Percentiles rank a stretch among this genome's conserved stretches.
Conservation (phyloP, 2,888 invertebrate genomes). For the Drosophila limbata region DNA sequence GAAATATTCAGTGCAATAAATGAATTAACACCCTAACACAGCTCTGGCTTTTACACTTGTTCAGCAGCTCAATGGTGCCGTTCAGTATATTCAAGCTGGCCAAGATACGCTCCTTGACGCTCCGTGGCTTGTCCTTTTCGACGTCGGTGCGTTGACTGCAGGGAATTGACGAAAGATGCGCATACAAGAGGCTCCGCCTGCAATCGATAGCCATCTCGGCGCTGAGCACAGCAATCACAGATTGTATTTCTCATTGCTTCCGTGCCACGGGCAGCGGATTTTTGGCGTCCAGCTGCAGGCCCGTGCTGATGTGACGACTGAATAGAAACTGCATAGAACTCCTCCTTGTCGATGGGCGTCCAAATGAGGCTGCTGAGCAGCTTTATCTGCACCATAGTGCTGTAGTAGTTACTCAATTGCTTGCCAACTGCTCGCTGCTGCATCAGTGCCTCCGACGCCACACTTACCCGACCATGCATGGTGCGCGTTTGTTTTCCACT, state of each 20-base stretch:
- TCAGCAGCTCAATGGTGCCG: slow-evolving; percentile 91
- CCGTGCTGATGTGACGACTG: slow-evolving; percentile 93
- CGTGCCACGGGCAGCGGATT: slow-evolving; percentile 83
- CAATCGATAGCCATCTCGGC: slow-evolving; percentile 80
- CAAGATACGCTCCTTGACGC: slow-evolving; percentile 90
- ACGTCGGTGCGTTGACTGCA: slow-evolving; percentile 86
- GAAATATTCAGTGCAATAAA: slow-evolving; percentile 28
- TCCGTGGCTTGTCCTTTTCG: slow-evolving; percentile 86
- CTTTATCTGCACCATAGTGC: slow-evolving; percentile 92
- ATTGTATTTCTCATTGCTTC: slow-evolving; percentile 84
- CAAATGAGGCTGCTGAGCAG: slow-evolving; percentile 94
- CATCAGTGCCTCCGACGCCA: slow-evolving; percentile 56
- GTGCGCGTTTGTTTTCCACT: slow-evolving; percentile 96
- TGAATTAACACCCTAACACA: slow-evolving; percentile 9
- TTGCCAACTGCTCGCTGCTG: slow-evolving; percentile 83
- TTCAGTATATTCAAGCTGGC: slow-evolving; percentile 91
- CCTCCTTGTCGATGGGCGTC: slow-evolving; percentile 91
- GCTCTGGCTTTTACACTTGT: slow-evolving; percentile 87
- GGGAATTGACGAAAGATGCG: slow-evolving; percentile 88
- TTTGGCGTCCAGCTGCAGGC: slow-evolving; percentile 82
- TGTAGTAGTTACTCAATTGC: slow-evolving; percentile 85
- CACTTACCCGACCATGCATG: slow-evolving; percentile 96
- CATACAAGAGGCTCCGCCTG: slow-evolving; percentile 86
- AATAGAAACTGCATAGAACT: slow-evolving; percentile 93
- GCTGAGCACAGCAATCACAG: slow-evolving; percentile 74